Evolutionary conservation across 2,888 invertebrate species (phyloP).

Genomic region (Petrophora chlorosata): DNA sequence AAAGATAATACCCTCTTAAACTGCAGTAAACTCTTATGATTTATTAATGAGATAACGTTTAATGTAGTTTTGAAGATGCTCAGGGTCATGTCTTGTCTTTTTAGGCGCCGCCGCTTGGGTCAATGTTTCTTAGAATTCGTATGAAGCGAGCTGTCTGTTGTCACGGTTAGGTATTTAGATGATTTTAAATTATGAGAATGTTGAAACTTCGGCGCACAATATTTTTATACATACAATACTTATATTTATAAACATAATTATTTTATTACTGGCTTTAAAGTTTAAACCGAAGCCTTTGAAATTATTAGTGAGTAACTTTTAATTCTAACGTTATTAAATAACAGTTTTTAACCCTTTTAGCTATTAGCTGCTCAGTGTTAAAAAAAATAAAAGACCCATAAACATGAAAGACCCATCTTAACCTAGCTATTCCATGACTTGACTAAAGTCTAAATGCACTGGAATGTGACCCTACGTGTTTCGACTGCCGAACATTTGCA

Average conservation of each 20-base stretch:
- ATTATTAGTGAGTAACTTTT: no score
- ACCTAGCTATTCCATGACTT: no score
- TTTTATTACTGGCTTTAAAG: no score
- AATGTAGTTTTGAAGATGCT: constrained; percentile 38
- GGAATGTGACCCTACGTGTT: constrained; percentile 40
- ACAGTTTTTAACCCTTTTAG: no score
- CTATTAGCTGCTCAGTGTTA: no score
- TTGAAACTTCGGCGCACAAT: constrained; percentile 13
- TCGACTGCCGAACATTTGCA: constrained; percentile 22
- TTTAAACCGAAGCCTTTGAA: no score
- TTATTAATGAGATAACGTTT: constrained; percentile 63
- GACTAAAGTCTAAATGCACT: constrained; percentile 28
- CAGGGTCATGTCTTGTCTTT: constrained; percentile 26
- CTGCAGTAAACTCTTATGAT: constrained; percentile 69
- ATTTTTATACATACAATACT: no score
- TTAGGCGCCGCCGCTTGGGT: constrained; percentile 12
- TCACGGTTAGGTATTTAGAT: not conserved
- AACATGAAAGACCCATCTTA: no score
- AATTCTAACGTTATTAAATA: no score
- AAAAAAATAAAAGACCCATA: no score
- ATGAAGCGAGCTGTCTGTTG: constrained; percentile 7
- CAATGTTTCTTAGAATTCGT: constrained; percentile 11
- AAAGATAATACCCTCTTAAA: constrained; percentile 73
- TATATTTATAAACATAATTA: no score
- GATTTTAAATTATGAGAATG: no score